Evolutionary conservation across 1,140 invertebrate species (phyloP).

Genomic region (Pseudachorutes palmiensis): DNA sequence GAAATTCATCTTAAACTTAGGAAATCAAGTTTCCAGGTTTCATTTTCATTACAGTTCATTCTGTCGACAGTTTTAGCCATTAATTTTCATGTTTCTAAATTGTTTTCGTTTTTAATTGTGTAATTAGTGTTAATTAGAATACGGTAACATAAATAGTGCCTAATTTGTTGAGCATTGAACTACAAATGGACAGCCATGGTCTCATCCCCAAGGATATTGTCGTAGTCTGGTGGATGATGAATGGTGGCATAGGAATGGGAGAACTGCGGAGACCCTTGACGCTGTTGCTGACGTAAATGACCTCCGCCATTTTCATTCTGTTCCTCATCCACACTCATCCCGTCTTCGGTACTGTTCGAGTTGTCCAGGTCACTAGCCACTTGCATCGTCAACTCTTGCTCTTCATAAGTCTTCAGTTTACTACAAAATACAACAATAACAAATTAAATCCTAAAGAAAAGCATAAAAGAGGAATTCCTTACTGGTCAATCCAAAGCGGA

Average conservation of each 20-base stretch:
- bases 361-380: conserved; percentile 71
- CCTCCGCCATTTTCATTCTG: background rate
- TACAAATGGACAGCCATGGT: conserved; percentile 40
- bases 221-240: conserved; percentile 37
- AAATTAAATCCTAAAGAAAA: too few relatives aligned
- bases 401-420: conserved; percentile 60
- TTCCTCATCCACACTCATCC: conserved; percentile 16
- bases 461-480: too few relatives aligned
- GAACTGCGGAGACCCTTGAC: conserved; percentile 32
- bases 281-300: conserved; percentile 9
- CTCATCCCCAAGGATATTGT: conserved; percentile 31
- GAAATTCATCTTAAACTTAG: too few relatives aligned
- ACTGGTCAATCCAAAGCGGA: conserved; percentile 87
- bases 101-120: too few relatives aligned
- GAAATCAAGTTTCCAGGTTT: too few relatives aligned
- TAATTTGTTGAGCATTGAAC: too few relatives aligned
- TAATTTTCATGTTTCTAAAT: too few relatives aligned
- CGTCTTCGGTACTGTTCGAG: conserved; percentile 35
- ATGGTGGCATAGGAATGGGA: conserved; percentile 36
- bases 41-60: too few relatives aligned
- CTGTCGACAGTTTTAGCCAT: too few relatives aligned
- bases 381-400: conserved; percentile 87
- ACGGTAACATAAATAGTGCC: too few relatives aligned
- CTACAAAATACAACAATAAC: background rate
- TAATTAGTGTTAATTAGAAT: too few relatives aligned